phyloP scores from a whole-genome alignment of 2,113 vertebrate species.

The Xenus cinereus region DNA sequence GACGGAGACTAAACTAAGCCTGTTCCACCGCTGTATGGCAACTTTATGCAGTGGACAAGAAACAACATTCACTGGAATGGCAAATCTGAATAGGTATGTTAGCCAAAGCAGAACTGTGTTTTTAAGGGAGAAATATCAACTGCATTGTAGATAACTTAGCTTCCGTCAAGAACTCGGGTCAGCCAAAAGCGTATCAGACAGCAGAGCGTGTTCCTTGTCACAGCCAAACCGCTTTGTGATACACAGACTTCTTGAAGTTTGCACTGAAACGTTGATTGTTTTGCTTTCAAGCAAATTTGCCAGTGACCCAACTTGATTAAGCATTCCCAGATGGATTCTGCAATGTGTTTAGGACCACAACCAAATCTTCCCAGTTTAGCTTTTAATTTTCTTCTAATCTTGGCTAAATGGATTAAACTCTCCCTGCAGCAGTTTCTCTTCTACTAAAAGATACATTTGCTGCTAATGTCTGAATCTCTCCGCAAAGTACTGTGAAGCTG shows the following conservation, averaged over 20 bases:
- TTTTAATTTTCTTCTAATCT: background rate
- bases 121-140: background rate
- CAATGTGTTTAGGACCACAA: background rate
- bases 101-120: background rate
- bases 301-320: background rate
- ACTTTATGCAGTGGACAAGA: background rate
- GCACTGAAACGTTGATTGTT: background rate
- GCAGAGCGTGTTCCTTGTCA: accelerated
- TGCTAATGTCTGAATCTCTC: background rate
- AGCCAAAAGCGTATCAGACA: background rate
- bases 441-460: background rate
- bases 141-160: background rate
- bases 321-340: background rate
- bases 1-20: background rate
- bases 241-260: background rate
- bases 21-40: background rate
- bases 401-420: background rate
- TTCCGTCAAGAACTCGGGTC: background rate
- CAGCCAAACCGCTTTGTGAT: background rate
- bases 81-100: accelerated
- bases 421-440: background rate
- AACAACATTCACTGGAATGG: background rate
- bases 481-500: background rate
- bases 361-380: background rate
- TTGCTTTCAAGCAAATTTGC: background rate